Base-by-base conservation (phyloP, 1,140 invertebrate genomes). In the Cepaea nemoralis region DNA sequence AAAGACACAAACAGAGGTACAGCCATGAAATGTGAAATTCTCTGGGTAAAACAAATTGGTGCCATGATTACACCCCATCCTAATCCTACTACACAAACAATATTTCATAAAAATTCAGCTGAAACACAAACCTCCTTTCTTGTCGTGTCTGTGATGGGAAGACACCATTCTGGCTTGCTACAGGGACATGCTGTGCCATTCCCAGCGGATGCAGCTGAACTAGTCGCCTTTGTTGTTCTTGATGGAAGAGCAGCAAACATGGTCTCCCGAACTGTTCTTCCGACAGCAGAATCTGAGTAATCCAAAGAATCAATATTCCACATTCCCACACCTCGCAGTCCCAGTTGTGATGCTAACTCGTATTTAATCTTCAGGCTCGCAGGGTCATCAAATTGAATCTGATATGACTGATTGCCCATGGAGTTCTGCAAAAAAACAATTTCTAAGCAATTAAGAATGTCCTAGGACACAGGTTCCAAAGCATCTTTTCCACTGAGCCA, bases 281-380 rank as follows among this genome's bases (percentile, higher is more conserved):
- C 85, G 37, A 83, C 77, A 12, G 82, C 33, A 55, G 85, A 82
- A 50, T 88, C 80, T 14, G 77, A 76, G 74, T 88, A 89, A 76
- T 90, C 87, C 24, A 92, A 63, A 76, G 83, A 87, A 78, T 92
- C 91, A 33, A 90, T 88, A 70, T 91, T 88, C 91, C 91, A 92
- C 86, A 92, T 91, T 2, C 92, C 91, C 48, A 92, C 89, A 22
- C 92, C 92, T n/a, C 87, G 78, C 50, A 92, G 66, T 6, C 84
- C 75, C 50, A 85, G 71, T n/a, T 80, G 63, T 5, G 81, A 42
- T 1, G 89, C 90, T n/a, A 89, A 73, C 19, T 85, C 45, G 81
- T 87, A 90, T 70, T 91, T 91, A 14, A 89, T 24, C 10, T 16
- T 33, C 16, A 91, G 80, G 81, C 90, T 91, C n/a, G 83, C 48